Conservation (phyloP, 1,140 invertebrate species). For the Monomorium pharaonis region DNA sequence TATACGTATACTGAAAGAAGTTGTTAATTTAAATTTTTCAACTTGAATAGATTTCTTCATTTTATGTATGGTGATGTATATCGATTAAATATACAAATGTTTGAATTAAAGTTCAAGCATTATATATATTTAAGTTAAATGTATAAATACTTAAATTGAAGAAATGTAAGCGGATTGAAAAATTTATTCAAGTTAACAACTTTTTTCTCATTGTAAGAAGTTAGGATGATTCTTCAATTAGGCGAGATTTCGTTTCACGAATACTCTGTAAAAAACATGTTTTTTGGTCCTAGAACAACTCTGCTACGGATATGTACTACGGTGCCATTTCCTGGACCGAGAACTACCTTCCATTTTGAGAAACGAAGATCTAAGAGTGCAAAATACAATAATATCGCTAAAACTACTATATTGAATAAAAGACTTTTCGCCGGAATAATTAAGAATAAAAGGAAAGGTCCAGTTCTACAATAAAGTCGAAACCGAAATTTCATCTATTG, state of each 20-base stretch:
- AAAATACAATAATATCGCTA: not conserved
- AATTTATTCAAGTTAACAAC: too few species aligned
- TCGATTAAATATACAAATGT: too few species aligned
- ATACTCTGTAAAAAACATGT: constrained; percentile 45
- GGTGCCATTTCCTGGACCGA: not conserved
- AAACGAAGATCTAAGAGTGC: not conserved
- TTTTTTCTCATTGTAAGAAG: too few species aligned
- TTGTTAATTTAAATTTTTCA: too few species aligned
- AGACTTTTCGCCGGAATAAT: not conserved
- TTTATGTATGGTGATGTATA: too few species aligned
- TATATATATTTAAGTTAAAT: too few species aligned
- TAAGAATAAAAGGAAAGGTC: not conserved
- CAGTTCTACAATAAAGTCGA: not conserved
- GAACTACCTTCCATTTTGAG: not conserved
- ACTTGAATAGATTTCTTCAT: too few species aligned
- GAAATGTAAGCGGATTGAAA: too few species aligned
- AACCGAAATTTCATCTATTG: constrained; percentile 1
- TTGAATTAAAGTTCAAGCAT: too few species aligned
- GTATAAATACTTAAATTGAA: too few species aligned
- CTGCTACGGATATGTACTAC: constrained; percentile 54
- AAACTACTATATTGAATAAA: constrained; percentile 1
- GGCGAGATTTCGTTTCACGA: not conserved
- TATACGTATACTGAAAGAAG: too few species aligned
- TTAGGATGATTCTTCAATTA: constrained; percentile 16
- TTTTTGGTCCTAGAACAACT: constrained; percentile 59